phyloP scores from a whole-genome alignment of 2,797 vertebrate genomes.

The Hozukius guyotensis region DNA sequence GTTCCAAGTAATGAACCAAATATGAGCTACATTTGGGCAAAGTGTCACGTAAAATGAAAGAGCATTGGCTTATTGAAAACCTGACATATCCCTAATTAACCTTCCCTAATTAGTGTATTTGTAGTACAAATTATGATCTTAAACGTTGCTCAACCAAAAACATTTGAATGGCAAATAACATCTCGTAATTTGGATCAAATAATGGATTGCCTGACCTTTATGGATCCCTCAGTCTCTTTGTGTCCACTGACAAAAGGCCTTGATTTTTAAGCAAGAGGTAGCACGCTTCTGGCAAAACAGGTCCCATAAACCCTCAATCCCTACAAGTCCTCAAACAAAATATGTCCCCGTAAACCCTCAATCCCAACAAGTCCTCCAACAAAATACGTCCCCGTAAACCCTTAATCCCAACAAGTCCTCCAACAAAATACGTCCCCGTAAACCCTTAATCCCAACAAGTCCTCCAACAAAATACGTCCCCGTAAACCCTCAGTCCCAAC shows the following conservation, averaged over 20 bases:
- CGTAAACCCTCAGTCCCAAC: too few relatives aligned
- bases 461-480: too few relatives aligned
- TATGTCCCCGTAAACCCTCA: too few relatives aligned
- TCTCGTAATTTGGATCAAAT: neutral
- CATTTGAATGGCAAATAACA: neutral
- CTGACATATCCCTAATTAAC: neutral
- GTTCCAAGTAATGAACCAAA: neutral
- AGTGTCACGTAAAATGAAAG: neutral
- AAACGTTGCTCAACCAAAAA: neutral
- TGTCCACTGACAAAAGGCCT: neutral
- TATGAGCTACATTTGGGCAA: neutral
- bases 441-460: neutral
- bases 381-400: too few relatives aligned
- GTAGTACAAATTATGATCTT: neutral
- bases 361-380: too few relatives aligned
- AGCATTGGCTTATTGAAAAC: neutral
- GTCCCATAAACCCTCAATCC: neutral
- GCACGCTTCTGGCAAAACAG: neutral
- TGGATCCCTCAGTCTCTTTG: neutral
- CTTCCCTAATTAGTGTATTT: neutral
- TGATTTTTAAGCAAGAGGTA: neutral
- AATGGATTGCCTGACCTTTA: neutral
- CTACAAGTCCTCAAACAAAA: neutral
- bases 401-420: too few relatives aligned
- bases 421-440: too few relatives aligned